Percentiles rank a stretch among this genome's conserved stretches.
phyloP scores from a whole-genome alignment of 2,888 invertebrate genomes.

The Agriopis aurantiaria region DNA sequence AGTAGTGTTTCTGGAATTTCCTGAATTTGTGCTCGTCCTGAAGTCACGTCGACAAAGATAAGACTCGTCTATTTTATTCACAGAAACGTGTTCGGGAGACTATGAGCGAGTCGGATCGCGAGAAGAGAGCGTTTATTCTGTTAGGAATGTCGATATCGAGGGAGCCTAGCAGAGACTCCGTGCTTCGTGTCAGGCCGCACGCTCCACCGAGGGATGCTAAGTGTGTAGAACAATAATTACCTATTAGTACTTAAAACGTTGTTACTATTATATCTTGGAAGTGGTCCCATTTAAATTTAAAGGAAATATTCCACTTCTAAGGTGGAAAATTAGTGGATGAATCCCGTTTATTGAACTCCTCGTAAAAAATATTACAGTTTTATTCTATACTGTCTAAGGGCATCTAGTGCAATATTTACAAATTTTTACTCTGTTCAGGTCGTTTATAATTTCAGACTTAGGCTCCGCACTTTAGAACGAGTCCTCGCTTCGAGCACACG shows the following conservation, averaged over 20 bases:
- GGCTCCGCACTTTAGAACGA: slow-evolving; percentile 69
- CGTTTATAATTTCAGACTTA: slow-evolving; percentile 56
- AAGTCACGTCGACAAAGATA: slow-evolving; percentile 55
- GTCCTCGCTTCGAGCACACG: slow-evolving; percentile 64
- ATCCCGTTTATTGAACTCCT: too few species aligned
- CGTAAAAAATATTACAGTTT: too few species aligned
- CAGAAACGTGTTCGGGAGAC: slow-evolving; percentile 72
- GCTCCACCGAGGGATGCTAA: slow-evolving; percentile 75
- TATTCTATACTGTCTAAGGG: too few species aligned
- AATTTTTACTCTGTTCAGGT: too few species aligned
- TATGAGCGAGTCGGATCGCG: slow-evolving; percentile 77
- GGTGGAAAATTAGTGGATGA: too few species aligned
- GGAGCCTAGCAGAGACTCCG: slow-evolving; percentile 77
- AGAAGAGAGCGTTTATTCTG: slow-evolving; percentile 76
- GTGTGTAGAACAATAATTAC: slow-evolving; percentile 42
- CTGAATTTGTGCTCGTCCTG: neutral
- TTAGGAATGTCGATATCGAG: slow-evolving; percentile 76
- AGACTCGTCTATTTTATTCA: slow-evolving; percentile 50
- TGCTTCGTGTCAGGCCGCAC: slow-evolving; percentile 70
- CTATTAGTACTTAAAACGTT: neutral
- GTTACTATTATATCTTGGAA: too few species aligned
- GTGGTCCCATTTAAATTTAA: too few species aligned
- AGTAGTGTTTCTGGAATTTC: neutral
- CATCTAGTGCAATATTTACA: too few species aligned
- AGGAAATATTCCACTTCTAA: too few species aligned